Evolutionary conservation across 37 sponge, comb jelly and placozoan species (phyloP).

Genomic region (Beroe ovata): DNA sequence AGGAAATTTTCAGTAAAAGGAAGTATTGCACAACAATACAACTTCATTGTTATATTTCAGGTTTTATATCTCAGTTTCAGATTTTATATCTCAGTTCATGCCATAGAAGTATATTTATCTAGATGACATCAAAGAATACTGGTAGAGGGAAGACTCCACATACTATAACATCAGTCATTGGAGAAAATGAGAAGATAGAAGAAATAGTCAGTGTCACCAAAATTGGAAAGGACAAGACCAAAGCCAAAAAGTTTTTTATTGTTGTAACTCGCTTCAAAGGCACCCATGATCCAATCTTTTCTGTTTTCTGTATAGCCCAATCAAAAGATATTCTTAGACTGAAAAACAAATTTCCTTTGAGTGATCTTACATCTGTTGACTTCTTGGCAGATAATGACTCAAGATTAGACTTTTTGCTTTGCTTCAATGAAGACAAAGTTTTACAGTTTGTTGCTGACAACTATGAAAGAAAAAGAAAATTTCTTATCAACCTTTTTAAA

Average conservation of each 20-base stretch:
- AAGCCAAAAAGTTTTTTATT: constrained; percentile 42
- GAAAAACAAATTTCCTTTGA: constrained; percentile 17
- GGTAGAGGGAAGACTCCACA: not conserved
- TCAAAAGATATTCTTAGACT: not conserved
- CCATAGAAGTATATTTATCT: no score
- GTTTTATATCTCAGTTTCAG: no score
- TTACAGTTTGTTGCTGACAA: not conserved
- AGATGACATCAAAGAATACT: constrained; percentile 25
- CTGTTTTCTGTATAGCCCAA: constrained; percentile 6
- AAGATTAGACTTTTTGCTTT: constrained; percentile 20
- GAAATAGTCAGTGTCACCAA: not conserved
- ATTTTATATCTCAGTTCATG: no score
- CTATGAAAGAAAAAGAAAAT: constrained; percentile 12
- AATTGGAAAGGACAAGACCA: constrained; percentile 18
- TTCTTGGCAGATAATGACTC: constrained; percentile 45
- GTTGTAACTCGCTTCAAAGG: constrained; percentile 32
- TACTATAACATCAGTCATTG: constrained; percentile 38
- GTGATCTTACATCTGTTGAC: not conserved
- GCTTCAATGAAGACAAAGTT: constrained; percentile 48
- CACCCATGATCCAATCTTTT: constrained; percentile 13
- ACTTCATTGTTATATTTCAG: no score
- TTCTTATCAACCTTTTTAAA: constrained; percentile 24
- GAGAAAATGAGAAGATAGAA: constrained; percentile 55
- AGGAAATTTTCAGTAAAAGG: no score
- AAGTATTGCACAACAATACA: no score